A percentile compares a stretch with the other conserved stretches of the same genome.
Conservation (phyloP, 2,113 vertebrate genomes). For the Muntiacus reevesi region DNA sequence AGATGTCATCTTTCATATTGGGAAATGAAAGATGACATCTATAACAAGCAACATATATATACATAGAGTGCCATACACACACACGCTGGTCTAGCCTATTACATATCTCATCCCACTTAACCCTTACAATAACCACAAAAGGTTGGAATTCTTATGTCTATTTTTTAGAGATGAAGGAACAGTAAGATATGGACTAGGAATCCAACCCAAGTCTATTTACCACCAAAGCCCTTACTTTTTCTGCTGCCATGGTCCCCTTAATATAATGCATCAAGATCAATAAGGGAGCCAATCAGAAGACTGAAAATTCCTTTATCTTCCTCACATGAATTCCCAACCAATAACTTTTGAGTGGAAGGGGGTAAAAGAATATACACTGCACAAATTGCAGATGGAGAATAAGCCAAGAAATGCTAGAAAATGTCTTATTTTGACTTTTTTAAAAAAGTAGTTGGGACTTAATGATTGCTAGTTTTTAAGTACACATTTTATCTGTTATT, state of each 20-base stretch:
- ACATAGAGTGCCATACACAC: not conserved
- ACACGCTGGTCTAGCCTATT: not conserved
- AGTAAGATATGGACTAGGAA: not conserved
- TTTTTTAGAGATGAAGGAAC: not conserved
- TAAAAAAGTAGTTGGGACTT: not conserved
- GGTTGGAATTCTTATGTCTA: not conserved
- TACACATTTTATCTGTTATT: not conserved
- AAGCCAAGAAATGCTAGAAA: conserved; percentile 1
- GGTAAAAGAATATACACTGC: rapidly evolving
- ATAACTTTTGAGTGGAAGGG: not conserved
- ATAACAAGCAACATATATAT: not conserved
- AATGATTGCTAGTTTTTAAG: conserved; percentile 19
- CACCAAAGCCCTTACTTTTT: not conserved
- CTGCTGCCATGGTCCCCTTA: not conserved
- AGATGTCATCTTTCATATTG: not conserved
- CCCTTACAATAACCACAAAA: not conserved
- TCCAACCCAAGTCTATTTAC: not conserved
- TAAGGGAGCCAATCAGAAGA: not conserved
- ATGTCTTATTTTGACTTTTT: conserved; percentile 33
- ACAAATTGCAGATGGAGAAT: not conserved
- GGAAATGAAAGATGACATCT: not conserved
- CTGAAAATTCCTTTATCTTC: not conserved
- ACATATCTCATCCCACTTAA: not conserved
- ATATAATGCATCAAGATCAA: not conserved
- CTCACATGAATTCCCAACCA: not conserved